These are phyloP conservation scores for Pristionchus entomophagus DNA, from an alignment of 2,888 invertebrate genomes.

Conservation along the genomic window DNA sequence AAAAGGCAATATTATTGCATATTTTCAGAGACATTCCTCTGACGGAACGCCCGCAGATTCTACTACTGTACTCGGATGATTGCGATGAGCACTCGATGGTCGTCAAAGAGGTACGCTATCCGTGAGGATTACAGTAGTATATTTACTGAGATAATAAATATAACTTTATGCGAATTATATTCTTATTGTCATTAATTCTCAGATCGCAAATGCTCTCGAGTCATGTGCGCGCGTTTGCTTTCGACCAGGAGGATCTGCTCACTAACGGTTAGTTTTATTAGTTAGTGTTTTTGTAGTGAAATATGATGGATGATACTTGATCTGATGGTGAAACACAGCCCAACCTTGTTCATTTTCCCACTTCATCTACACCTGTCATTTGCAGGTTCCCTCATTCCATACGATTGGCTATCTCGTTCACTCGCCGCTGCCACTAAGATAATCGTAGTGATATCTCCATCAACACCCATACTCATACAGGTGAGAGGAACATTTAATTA, in stretches of 20 bases:
- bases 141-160: too few species aligned
- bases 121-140: too few species aligned
- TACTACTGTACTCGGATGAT: conserved; percentile 71
- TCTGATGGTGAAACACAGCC: not conserved
- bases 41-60: conserved; percentile 52
- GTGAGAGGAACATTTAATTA: not conserved
- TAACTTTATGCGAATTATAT: too few species aligned
- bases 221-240: conserved; percentile 27
- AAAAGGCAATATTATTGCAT: too few species aligned
- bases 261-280: not conserved
- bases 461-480: conserved; percentile 49
- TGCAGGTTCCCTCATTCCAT: conserved; percentile 61
- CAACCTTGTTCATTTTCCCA: too few species aligned
- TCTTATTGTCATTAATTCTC: not conserved
- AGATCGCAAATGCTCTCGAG: conserved; percentile 24
- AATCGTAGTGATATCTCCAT: conserved; percentile 68
- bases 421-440: conserved; percentile 55
- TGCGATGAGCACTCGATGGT: conserved; percentile 60
- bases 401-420: conserved; percentile 65
- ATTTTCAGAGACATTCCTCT: conserved; percentile 38
- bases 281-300: not conserved
- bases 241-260: conserved; percentile 46
- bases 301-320: not conserved
- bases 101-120: conserved; percentile 50
- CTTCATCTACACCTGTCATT: not conserved